These are phyloP conservation scores for Scolopax rusticola DNA, from an alignment of 2,797 vertebrate genomes.

Conservation along the genomic window DNA sequence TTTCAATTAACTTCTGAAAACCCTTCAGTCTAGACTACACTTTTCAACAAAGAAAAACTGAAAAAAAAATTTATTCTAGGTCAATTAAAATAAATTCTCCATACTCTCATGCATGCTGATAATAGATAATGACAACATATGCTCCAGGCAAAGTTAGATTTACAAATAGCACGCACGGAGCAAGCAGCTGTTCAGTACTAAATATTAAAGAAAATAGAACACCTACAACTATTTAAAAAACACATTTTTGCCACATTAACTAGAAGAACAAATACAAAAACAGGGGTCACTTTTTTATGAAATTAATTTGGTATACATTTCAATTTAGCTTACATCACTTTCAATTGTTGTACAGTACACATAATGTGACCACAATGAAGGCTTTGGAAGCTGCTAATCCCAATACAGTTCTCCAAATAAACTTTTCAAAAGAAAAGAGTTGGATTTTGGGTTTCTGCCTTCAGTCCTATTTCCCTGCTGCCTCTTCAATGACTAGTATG, in stretches of 20 bases:
- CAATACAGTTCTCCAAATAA: not conserved
- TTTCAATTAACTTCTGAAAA: not conserved
- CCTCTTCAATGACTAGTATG: not conserved
- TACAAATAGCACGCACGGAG: not conserved
- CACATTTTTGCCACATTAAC: not conserved
- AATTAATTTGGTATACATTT: not conserved
- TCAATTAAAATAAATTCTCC: not conserved
- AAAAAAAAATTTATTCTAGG: not conserved
- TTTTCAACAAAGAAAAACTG: not conserved
- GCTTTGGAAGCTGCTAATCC: not conserved
- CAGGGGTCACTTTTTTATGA: not conserved
- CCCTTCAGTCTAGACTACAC: not conserved
- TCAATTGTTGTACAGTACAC: not conserved
- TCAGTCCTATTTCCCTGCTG: not conserved
- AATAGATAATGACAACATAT: not conserved
- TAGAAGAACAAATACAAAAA: not conserved
- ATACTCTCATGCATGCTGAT: not conserved
- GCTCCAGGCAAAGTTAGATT: not conserved
- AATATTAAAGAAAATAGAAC: not conserved
- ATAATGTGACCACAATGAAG: not conserved
- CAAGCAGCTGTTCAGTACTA: not conserved
- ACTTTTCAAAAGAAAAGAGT: not conserved
- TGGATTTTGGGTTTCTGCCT: not conserved
- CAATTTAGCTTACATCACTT: not conserved
- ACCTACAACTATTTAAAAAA: not conserved